Conservation (phyloP, 1,140 invertebrate genomes). For the Magallana ariakensis region DNA sequence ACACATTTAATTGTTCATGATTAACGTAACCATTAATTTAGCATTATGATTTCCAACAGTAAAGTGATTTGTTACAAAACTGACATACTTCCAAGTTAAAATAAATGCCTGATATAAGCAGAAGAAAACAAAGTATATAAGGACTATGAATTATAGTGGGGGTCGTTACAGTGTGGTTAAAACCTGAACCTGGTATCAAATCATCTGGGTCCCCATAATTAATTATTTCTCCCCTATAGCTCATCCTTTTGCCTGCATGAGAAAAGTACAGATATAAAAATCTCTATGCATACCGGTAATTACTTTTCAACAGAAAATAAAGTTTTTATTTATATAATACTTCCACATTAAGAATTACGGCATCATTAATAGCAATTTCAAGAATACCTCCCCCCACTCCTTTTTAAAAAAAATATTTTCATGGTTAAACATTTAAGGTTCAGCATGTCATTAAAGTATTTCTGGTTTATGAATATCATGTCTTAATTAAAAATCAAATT, state of each 20-base stretch:
- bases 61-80: constrained; percentile 4
- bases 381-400: too few species aligned
- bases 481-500: too few species aligned
- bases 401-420: too few species aligned
- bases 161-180: not conserved
- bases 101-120: constrained; percentile 8
- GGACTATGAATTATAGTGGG: not conserved
- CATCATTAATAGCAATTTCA: too few species aligned
- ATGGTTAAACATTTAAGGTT: too few species aligned
- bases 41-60: not conserved
- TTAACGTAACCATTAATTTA: too few species aligned
- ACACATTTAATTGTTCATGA: too few species aligned
- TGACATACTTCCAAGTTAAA: too few species aligned
- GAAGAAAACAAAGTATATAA: not conserved
- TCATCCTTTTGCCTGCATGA: constrained; percentile 63
- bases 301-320: not conserved
- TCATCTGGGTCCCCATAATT: constrained; percentile 66
- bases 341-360: not conserved
- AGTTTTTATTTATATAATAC: not conserved
- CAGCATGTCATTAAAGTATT: too few species aligned
- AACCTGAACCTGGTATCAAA: constrained; percentile 6
- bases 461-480: too few species aligned
- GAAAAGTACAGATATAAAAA: constrained; percentile 45
- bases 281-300: not conserved
- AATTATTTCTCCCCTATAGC: constrained; percentile 69